These are phyloP conservation scores for Etheostoma perlongum DNA, from an alignment of 2,797 vertebrate species.

Conservation along the genomic window DNA sequence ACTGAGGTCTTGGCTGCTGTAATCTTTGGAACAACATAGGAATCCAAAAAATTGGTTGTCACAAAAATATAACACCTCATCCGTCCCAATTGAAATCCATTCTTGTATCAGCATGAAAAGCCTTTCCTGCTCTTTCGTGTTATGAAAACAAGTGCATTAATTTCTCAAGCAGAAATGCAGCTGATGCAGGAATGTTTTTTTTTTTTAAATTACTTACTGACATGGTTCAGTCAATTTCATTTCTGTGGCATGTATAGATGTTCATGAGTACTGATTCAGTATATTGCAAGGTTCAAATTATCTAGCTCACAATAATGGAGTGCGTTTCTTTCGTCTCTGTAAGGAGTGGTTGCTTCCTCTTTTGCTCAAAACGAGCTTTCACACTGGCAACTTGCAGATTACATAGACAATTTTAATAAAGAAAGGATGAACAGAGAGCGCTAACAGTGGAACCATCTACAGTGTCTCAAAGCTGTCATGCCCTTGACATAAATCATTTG, in stretches of 20 bases:
- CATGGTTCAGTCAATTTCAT: conserved; percentile 75
- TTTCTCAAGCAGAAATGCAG: conserved; percentile 70
- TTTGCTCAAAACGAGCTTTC: conserved; percentile 47
- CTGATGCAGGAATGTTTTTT: conserved; percentile 32
- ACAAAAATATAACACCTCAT: conserved; percentile 26
- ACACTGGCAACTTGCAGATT: conserved; percentile 56
- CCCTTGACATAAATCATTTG: conserved; percentile 38
- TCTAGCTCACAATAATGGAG: conserved; percentile 30
- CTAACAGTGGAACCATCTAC: conserved; percentile 51
- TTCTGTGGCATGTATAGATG: conserved; percentile 15
- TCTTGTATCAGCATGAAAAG: conserved; percentile 72
- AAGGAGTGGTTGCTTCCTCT: conserved; percentile 35
- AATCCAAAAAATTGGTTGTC: conserved; percentile 56
- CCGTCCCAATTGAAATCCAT: conserved; percentile 62
- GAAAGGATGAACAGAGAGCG: conserved; percentile 9
- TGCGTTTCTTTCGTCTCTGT: conserved; percentile 55
- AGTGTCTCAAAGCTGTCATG: conserved; percentile 51
- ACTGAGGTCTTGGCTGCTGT: conserved; percentile 30
- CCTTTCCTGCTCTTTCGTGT: conserved; percentile 73
- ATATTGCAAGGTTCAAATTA: conserved; percentile 51
- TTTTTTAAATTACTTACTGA: conserved; percentile 63
- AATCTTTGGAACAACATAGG: conserved; percentile 33
- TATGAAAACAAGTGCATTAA: conserved; percentile 77
- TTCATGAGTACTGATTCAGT: conserved; percentile 40
- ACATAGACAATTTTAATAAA: conserved; percentile 46